Conservation (phyloP, 2,888 invertebrate species). For the Noctua comes region DNA sequence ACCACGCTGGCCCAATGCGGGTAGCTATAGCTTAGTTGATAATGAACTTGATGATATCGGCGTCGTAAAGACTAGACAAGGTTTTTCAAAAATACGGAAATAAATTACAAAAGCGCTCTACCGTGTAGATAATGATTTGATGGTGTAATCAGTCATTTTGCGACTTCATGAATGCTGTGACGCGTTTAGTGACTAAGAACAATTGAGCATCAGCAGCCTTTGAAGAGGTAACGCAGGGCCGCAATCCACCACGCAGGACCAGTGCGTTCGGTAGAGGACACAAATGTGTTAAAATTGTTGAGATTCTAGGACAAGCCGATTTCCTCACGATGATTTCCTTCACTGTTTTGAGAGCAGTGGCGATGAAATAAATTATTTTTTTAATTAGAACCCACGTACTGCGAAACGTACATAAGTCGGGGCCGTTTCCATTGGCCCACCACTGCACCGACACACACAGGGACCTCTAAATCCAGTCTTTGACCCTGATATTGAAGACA, state of each 20-base stretch:
- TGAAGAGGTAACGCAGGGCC: background rate
- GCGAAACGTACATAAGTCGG: too few species aligned
- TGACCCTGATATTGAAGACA: background rate
- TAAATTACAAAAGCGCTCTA: background rate
- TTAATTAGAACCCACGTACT: too few species aligned
- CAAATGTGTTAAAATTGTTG: background rate
- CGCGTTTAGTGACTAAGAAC: background rate
- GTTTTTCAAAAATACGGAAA: background rate
- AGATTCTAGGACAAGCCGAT: too few species aligned
- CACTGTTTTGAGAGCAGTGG: too few species aligned
- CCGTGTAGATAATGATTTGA: background rate
- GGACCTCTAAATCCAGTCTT: background rate
- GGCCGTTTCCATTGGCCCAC: too few species aligned
- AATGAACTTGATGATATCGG: constrained; percentile 3
- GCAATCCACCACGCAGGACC: too few species aligned
- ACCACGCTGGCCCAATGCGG: too few species aligned
- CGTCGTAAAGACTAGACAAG: background rate
- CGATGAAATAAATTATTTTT: too few species aligned
- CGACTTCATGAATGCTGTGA: background rate
- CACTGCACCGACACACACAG: background rate
- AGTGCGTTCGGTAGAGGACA: background rate
- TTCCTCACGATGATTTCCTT: background rate
- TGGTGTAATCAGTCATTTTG: background rate
- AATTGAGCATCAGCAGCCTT: background rate
- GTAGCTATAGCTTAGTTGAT: background rate